Percentiles rank a stretch among this genome's conserved stretches.
phyloP scores from a whole-genome alignment of 2,888 invertebrate species.

The Desoria tigrina region DNA sequence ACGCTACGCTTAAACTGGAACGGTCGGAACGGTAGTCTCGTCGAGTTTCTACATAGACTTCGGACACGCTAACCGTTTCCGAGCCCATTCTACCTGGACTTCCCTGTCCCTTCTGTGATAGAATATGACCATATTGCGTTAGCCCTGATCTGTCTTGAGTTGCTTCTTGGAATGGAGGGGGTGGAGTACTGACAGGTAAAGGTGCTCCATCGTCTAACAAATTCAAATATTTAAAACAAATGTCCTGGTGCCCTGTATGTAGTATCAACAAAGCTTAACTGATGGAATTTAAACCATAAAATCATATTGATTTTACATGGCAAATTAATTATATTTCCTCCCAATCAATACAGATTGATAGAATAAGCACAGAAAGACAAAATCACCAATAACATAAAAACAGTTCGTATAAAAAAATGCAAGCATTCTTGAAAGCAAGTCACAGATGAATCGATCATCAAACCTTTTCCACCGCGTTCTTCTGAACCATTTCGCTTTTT shows the following conservation, averaged over 20 bases:
- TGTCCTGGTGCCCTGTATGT: no score
- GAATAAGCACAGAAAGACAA: no score
- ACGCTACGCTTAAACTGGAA: constrained; percentile 65
- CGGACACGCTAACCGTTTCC: constrained; percentile 65
- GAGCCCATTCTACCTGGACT: constrained; percentile 33
- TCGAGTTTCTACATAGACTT: constrained; percentile 69
- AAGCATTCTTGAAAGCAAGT: no score
- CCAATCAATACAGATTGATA: no score
- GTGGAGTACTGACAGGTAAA: constrained; percentile 44
- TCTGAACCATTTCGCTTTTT: constrained; percentile 41
- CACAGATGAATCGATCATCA: neutral
- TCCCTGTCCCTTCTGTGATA: constrained; percentile 13
- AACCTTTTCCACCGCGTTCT: constrained; percentile 15
- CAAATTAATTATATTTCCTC: neutral
- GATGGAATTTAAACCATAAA: neutral
- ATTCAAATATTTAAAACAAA: constrained; percentile 12
- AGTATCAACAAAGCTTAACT: neutral
- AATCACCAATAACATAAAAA: no score
- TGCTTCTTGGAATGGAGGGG: constrained; percentile 43
- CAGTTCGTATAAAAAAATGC: no score
- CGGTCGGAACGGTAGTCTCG: constrained; percentile 55
- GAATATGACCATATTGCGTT: constrained; percentile 10
- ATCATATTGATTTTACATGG: neutral
- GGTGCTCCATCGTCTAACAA: constrained; percentile 22
- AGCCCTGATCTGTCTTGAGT: constrained; percentile 20